Conservation (phyloP, 2,113 vertebrate genomes). For the Talpa occidentalis region DNA sequence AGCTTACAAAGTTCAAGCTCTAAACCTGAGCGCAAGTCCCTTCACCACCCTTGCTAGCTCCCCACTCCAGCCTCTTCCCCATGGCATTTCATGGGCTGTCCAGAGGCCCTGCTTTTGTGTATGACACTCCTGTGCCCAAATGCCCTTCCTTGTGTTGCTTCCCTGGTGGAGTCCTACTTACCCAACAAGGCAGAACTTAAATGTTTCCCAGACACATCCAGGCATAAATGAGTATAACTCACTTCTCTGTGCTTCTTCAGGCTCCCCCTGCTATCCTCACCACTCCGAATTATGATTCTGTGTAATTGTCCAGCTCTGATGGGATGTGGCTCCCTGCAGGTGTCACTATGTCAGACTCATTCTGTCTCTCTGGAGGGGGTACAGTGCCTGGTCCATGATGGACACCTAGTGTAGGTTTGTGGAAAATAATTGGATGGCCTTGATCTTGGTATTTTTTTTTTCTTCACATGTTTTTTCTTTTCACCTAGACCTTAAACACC, state of each 20-base stretch:
- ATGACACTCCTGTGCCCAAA: neutral
- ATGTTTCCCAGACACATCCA: neutral
- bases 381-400: neutral
- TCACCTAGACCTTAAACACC: neutral
- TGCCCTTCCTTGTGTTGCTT: neutral
- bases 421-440: neutral
- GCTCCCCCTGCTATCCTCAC: neutral
- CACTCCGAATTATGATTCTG: too few relatives aligned
- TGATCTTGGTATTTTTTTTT: conserved; percentile 34
- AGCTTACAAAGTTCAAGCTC: neutral
- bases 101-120: too few relatives aligned
- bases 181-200: neutral
- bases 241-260: neutral
- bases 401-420: neutral
- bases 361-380: neutral
- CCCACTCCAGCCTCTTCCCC: rapidly evolving
- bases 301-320: neutral
- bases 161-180: neutral
- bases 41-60: neutral
- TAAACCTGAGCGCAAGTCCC: neutral
- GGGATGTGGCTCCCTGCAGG: neutral
- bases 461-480: neutral
- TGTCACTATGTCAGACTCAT: neutral
- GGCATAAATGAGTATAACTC: neutral
- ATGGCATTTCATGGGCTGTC: rapidly evolving